Evolutionary conservation across 2,113 vertebrate genomes (phyloP), one percentile per base, ranked within the genome.

Genomic region (Ciconia boyciana): DNA sequence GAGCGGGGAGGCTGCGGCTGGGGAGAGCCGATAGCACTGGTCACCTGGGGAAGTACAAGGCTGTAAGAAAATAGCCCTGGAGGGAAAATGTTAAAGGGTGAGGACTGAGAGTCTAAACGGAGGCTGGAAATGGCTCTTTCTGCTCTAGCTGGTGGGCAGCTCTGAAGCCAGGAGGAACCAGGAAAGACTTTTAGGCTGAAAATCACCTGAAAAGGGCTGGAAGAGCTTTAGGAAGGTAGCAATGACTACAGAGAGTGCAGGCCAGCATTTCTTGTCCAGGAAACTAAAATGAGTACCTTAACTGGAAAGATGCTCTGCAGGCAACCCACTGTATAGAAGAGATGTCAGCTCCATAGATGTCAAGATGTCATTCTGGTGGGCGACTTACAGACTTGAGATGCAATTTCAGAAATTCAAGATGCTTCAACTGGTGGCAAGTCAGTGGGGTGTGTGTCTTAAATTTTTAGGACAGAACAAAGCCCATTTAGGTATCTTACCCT

Each of bases 1-100:
- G 32, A 69, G 66, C 4, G 1, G 52, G 62, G 19, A 55, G 41
- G 16, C 60, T 69, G 41, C 0, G 5, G 57, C 7, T 3, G 1
- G n/a, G 36, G 22, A 43, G 58, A 6, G 0, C 25, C 2, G 1
- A 3, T 13, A n/a, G 71, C 26, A 49, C 22, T 26, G 49, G 22
- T 24, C 41, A 60, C 18, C 2, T 21, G 31, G 34, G 44, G 32
- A 90, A 83, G 68, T 26, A 44, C 3, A 2, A 68, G 26, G 18
- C 22, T 65, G 60, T 68, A 26, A 78, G 70, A 43, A 78, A 77
- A 88, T 7, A 28, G 11, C 68, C 52, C 51, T 14, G 12, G 62
- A 51, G 61, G 36, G 69, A 19, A 77, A 75, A 66, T 0, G 3
- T 28, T 44, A 13, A 44, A 66, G 57, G 24, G 18, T 20, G 46